phyloP scores from a whole-genome alignment of 2,888 invertebrate species.

The Phragmatobia fuliginosa region DNA sequence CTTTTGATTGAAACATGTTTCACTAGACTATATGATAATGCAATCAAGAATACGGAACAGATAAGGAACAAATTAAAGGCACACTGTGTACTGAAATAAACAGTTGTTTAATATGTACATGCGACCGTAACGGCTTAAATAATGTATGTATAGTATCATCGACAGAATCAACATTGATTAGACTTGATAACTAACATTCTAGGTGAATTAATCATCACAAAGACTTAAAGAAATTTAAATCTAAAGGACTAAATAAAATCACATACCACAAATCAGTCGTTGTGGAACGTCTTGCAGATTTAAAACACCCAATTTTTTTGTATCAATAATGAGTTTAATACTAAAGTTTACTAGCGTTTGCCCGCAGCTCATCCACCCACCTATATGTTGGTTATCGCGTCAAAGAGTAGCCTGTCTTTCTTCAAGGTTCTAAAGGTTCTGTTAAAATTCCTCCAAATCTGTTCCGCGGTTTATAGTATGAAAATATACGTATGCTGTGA shows the following conservation, averaged over 20 bases:
- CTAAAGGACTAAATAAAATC: background rate
- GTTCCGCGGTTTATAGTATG: too few species aligned
- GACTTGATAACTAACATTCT: constrained; percentile 11
- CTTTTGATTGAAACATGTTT: background rate
- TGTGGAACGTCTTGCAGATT: background rate
- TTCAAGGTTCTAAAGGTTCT: too few species aligned
- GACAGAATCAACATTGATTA: constrained; percentile 12
- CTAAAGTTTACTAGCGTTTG: too few species aligned
- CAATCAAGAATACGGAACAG: background rate
- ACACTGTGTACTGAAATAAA: background rate
- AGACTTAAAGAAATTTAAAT: background rate
- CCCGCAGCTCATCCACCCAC: too few species aligned
- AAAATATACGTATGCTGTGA: too few species aligned
- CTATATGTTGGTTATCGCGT: too few species aligned
- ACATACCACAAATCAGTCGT: background rate
- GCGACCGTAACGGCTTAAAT: background rate
- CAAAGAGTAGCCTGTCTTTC: too few species aligned
- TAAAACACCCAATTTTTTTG: background rate
- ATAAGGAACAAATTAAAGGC: background rate
- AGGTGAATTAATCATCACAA: background rate
- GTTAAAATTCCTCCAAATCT: too few species aligned
- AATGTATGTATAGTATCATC: constrained; percentile 6
- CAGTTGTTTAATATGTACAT: background rate
- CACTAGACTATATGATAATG: background rate
- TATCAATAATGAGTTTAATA: too few species aligned